Evolutionary conservation across 2,888 invertebrate species (phyloP), one percentile per base, ranked within the genome.

Genomic region (Heterodera filipjevi): DNA sequence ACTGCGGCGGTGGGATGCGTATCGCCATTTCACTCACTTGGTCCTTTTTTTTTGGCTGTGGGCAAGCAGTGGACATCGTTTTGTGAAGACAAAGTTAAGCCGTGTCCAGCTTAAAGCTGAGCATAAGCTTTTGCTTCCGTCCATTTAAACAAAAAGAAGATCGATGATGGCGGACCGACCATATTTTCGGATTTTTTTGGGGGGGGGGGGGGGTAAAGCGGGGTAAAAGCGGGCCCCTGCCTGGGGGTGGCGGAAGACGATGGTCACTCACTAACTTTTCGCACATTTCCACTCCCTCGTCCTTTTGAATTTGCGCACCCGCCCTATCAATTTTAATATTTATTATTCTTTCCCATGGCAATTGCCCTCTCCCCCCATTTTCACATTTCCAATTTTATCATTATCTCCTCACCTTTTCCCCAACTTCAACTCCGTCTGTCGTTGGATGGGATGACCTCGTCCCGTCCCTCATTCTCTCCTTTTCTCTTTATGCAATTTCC

Each of bases 71-170:
- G 27, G 22, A 59, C 59, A 59, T n/a, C 5, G 59, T 3, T n/a
- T n/a, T n/a, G n/a, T n/a, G n/a, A n/a, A n/a, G 59, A 59, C 59
- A 59, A 59, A 59, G n/a, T 59, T 59, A 59, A 59, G 59, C 59
- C 59, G 27, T n/a, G 59, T 59, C 59, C 59, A 12, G 59, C 59
- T 59, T 59, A n/a, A 27, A n/a, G 10, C 59, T n/a, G 12, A 27
- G n/a, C n/a, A n/a, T 59, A 59, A 59, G 59, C 59, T 27, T 59
- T 27, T 59, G 59, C 59, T n/a, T n/a, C 27, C 22, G 59, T 59
- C 59, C 59, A 59, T 49, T 49, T 49, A 14, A 59, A 59, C 59
- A 59, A 59, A 59, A 27, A n/a, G 10, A 59, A 27, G 12, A 6
- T n/a, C n/a, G 5, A n/a, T 59, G 59, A n/a, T n/a, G 27, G 49